Base-by-base conservation (phyloP, 2,888 invertebrate species). In the Leptinotarsa haldemani region DNA sequence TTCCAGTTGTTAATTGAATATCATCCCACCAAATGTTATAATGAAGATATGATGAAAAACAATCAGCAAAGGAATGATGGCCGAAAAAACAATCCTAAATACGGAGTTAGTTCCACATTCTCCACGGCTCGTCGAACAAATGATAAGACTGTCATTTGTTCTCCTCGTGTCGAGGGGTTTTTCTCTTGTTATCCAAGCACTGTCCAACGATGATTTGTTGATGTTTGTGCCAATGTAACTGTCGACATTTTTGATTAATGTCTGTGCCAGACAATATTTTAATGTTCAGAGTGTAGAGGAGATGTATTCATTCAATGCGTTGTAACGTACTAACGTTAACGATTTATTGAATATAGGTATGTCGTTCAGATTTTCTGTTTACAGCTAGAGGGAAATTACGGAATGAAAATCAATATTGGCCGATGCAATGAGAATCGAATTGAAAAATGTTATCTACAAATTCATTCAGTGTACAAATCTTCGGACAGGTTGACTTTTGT, bases 201-300 rank as follows among this genome's bases (percentile, higher is more conserved):
- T 65, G 56, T 67, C 50, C 74, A 61, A 58, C 58, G 71, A 74
- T 74, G 74, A 74, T 74, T 74, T 74, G 74, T 74, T 61, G 74
- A 74, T 74, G 74, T 67, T 58, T 74, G 67, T 69, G 74, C 69
- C 74, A 58, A 69, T 74, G 74, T 74, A 71, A 22, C 74, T 74
- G 74, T 74, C 74, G 58, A 53, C 64, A 73, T 65, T 74, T 74
- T 71, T 74, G 74, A 74, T 74, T 74, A 74, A 74, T 74, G 65
- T 58, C 30, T 40, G 30, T 25, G 58, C 68, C 40, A 56, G 68
- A 74, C 74, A 61, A 71, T 74, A 74, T 74, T 74, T 71, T 71
- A 74, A 69, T 71, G 71, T 71, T 67, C 53, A 22, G 30, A 50
- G 22, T 69, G 70, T 71, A 40, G 46, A 53, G 53, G 70, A 70